phyloP scores from a whole-genome alignment of 1,140 invertebrate genomes.

The Meloidogyne exigua region DNA sequence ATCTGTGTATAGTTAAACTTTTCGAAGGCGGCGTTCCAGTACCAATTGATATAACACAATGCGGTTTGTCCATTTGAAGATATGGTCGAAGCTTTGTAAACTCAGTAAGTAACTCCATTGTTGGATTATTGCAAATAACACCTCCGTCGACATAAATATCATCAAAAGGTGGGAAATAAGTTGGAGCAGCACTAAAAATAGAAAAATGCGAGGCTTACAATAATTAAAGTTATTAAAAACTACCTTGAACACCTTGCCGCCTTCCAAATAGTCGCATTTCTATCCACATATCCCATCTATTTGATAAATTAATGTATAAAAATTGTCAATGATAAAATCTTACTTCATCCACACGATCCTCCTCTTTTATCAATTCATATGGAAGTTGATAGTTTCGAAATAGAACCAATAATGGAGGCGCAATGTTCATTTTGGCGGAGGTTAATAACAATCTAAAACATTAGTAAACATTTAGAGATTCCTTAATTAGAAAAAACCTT shows the following conservation, averaged over 20 bases:
- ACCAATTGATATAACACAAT: background rate
- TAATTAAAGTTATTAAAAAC: conserved; percentile 32
- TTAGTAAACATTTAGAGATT: too few species aligned
- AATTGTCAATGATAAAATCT: too few species aligned
- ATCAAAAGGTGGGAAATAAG: background rate
- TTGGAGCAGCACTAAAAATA: background rate
- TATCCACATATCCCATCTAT: background rate
- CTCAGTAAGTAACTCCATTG: background rate
- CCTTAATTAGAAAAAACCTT: too few species aligned
- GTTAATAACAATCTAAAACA: background rate
- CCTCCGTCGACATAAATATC: background rate
- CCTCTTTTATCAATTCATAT: background rate
- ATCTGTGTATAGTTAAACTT: background rate
- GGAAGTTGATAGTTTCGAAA: background rate
- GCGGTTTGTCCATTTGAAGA: background rate
- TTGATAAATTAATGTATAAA: background rate
- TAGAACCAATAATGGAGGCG: background rate
- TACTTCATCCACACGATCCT: background rate
- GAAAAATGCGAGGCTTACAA: too few species aligned
- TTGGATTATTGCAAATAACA: background rate
- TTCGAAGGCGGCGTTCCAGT: background rate
- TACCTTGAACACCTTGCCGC: background rate
- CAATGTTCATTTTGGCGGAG: background rate
- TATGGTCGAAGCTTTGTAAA: background rate
- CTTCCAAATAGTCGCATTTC: background rate